Evolutionary conservation across 2,888 invertebrate species (phyloP), one percentile per base, ranked within the genome.

Genomic region (Halictus ligatus): DNA sequence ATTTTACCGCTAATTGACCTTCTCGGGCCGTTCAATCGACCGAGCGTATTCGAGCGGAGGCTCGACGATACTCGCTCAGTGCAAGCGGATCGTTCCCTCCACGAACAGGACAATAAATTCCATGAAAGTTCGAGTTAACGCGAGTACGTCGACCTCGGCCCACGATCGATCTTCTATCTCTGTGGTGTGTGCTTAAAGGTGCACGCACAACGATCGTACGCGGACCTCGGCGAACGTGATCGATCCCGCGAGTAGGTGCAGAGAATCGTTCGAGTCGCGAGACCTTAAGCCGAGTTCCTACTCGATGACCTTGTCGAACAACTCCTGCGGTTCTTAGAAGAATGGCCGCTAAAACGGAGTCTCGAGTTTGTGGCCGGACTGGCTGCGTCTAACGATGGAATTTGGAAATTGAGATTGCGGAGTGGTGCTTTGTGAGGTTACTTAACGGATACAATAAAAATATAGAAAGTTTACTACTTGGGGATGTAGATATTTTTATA

Each of bases 91-190:
- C 58, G 50, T 50, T 85, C 50, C 21, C 69, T 77, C 48, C 46
- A 64, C 50, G 78, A 58, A 29, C 87, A 78, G 81, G 87, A 87
- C 83, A 73, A 87, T 87, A 79, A 78, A 87, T 83, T 81, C 60
- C 60, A 77, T 40, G 80, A 87, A 87, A 83, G 87, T 87, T 86
- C 82, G 76, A 82, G 82, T 81, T 83, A 87, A 81, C 80, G 88
- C 78, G 84, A 74, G 87, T 88, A 87, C 87, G 81, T 84, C 81
- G 88, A 88, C 88, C 88, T 84, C 84, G 64, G 60, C 79, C 67
- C 29, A 43, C 81, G 81, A 88, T 88, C 87, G 87, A 88, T 88
- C 75, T 79, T 78, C 67, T 84, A 87, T 87, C 87, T 74, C 80
- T 58, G 15, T 74, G 79, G 40, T 76, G 78, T 78, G 54, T 54